Evolutionary conservation across 2,113 vertebrate species (phyloP).

Genomic region (Loxodonta africana): DNA sequence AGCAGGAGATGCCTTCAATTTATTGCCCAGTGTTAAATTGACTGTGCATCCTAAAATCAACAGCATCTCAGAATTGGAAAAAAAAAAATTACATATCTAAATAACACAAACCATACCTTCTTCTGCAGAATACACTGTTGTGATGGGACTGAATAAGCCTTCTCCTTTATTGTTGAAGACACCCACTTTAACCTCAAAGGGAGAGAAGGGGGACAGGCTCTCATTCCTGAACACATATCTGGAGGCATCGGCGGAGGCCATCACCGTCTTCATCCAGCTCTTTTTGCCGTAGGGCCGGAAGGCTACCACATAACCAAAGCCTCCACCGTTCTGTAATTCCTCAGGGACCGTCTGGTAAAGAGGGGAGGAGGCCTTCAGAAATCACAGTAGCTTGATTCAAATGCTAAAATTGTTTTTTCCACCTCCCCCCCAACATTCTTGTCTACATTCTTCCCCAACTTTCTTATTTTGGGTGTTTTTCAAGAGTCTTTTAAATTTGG

Average conservation of each 20-base stretch:
- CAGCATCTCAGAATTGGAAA: not conserved
- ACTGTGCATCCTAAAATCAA: not conserved
- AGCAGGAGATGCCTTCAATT: not conserved
- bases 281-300: constrained; percentile 94
- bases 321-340: constrained; percentile 96
- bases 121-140: constrained; percentile 96
- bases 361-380: not conserved
- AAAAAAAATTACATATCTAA: not conserved
- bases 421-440: accelerated
- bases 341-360: constrained; percentile 95
- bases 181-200: constrained; percentile 97
- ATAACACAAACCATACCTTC: constrained; percentile 91
- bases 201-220: constrained; percentile 96
- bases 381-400: not conserved
- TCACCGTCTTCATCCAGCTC: constrained; percentile 98
- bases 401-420: accelerated
- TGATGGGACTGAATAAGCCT: constrained; percentile 94
- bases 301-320: constrained; percentile 98
- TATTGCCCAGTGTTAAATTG: not conserved
- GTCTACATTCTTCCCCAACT: too few species aligned
- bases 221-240: constrained; percentile 97
- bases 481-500: not conserved
- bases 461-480: not conserved
- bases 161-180: constrained; percentile 99
- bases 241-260: constrained; percentile 94